Evolutionary conservation across 2,888 invertebrate species (phyloP).

Genomic region (Penaeus monodon): DNA sequence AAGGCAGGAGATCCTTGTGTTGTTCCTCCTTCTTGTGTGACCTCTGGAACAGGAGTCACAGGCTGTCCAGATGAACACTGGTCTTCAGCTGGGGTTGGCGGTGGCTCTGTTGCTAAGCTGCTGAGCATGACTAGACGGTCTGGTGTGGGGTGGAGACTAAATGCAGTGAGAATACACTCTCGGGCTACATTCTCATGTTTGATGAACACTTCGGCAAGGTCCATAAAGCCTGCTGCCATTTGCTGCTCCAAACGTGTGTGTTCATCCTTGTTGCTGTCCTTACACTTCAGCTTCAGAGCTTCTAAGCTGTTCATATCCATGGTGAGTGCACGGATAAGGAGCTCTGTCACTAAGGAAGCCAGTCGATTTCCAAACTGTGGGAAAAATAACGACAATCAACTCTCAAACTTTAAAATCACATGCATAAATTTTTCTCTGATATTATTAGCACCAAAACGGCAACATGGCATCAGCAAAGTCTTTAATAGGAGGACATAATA

Average conservation of each 20-base stretch:
- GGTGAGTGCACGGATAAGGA: conserved; percentile 81
- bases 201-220: conserved; percentile 76
- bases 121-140: conserved; percentile 75
- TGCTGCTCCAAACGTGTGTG: conserved; percentile 70
- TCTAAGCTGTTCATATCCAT: conserved; percentile 84
- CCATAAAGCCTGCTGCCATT: conserved; percentile 77
- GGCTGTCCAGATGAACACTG: too few species aligned
- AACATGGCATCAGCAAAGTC: not conserved
- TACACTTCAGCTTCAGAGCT: conserved; percentile 75
- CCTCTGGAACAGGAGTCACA: conserved; percentile 2
- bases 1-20: conserved; percentile 24
- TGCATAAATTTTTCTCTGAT: not conserved
- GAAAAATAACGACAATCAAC: not conserved
- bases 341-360: conserved; percentile 79
- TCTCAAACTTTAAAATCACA: not conserved
- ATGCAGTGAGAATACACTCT: conserved; percentile 82
- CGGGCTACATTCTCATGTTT: conserved; percentile 76
- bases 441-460: not conserved
- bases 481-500: too few species aligned
- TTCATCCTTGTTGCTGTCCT: conserved; percentile 68
- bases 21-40: conserved; percentile 12
- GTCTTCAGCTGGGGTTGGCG: not conserved
- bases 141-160: conserved; percentile 80
- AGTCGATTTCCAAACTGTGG: conserved; percentile 69
- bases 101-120: conserved; percentile 22